phyloP scores from a whole-genome alignment of 2,888 invertebrate species.

The Perdita meconis region DNA sequence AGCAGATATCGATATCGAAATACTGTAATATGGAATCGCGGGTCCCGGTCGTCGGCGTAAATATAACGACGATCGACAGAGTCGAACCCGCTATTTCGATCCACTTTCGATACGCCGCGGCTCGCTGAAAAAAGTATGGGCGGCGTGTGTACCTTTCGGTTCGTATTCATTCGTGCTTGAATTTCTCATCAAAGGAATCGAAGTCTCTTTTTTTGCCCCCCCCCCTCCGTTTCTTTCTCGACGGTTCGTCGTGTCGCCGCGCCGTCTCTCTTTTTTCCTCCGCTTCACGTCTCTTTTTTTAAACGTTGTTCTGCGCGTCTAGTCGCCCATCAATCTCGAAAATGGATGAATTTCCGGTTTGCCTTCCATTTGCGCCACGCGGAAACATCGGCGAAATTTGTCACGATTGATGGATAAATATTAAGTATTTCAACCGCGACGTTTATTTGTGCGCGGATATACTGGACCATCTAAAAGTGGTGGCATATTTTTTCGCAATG shows the following conservation, averaged over 20 bases:
- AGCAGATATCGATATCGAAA: constrained; percentile 23
- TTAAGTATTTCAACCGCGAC: background rate
- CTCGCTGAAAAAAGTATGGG: background rate
- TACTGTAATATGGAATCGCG: background rate
- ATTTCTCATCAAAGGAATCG: background rate
- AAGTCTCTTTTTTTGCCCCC: background rate
- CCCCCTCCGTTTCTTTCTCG: background rate
- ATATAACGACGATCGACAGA: background rate
- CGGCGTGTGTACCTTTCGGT: background rate
- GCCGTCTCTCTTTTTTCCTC: background rate
- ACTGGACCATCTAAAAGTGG: background rate
- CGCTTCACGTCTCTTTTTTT: too few relatives aligned
- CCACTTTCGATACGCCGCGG: background rate
- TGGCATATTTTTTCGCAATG: background rate
- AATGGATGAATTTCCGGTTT: background rate
- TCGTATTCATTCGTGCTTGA: background rate
- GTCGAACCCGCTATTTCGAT: constrained; percentile 6
- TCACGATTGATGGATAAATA: background rate
- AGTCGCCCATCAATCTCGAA: background rate
- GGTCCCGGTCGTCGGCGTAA: background rate
- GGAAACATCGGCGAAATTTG: background rate
- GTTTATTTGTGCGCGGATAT: background rate
- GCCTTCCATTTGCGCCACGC: background rate
- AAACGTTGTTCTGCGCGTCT: background rate
- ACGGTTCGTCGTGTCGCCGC: background rate